phyloP scores from a whole-genome alignment of 2,797 vertebrate species.

The Phyllotis vaccarum region DNA sequence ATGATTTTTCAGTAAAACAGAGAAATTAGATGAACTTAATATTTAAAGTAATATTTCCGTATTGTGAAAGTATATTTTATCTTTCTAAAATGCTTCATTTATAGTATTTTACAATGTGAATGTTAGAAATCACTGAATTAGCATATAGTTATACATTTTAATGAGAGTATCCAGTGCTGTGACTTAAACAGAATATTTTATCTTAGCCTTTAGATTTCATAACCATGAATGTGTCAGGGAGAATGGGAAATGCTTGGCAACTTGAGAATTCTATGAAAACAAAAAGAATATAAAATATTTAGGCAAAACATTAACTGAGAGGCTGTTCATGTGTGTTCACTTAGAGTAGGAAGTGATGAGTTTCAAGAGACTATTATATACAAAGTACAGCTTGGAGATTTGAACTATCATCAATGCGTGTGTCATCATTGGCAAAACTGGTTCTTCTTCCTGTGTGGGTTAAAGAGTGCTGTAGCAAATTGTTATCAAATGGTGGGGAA shows the following conservation, averaged over 20 bases:
- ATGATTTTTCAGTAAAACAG: background rate
- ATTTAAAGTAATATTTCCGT: background rate
- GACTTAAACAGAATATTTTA: constrained; percentile 19
- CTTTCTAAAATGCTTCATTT: background rate
- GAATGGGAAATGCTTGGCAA: background rate
- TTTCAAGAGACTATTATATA: background rate
- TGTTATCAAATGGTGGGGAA: background rate
- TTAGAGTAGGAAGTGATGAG: background rate
- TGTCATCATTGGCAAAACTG: background rate
- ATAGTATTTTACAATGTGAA: background rate
- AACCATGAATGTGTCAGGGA: background rate
- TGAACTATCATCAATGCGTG: background rate
- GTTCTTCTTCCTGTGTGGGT: background rate
- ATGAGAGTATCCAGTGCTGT: background rate
- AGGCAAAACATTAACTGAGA: background rate
- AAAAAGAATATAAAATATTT: background rate
- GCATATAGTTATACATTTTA: constrained; percentile 3
- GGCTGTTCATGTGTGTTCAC: background rate
- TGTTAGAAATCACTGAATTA: background rate
- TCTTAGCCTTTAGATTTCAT: constrained; percentile 3
- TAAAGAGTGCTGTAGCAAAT: too few relatives aligned
- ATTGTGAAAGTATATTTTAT: background rate
- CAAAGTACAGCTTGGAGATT: background rate
- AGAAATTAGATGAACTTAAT: background rate
- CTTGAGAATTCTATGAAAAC: background rate